Conservation (phyloP, 2,888 invertebrate species). For the Plagodis pulveraria region DNA sequence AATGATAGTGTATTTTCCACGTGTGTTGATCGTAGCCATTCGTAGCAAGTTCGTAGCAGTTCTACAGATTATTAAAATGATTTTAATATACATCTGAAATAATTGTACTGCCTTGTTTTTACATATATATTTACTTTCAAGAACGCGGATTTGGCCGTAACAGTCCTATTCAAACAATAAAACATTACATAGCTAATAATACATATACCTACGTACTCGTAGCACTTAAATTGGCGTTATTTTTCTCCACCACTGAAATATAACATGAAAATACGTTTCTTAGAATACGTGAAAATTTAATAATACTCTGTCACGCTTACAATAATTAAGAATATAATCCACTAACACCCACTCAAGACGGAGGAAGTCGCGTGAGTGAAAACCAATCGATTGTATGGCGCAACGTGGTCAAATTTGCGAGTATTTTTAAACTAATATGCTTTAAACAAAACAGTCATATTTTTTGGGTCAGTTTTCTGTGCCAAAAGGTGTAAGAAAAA, state of each 20-base stretch:
- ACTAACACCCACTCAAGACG: constrained; percentile 10
- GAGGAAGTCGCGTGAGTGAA: constrained; percentile 21
- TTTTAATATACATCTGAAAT: no score
- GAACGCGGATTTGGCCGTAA: no score
- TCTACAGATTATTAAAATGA: background rate
- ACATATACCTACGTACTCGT: no score
- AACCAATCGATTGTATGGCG: constrained; percentile 14
- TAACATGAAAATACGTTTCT: constrained; percentile 11
- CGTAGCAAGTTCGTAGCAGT: constrained; percentile 3
- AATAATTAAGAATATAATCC: constrained; percentile 20
- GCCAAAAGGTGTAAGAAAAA: no score
- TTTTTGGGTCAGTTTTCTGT: no score
- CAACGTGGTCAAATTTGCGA: constrained; percentile 14
- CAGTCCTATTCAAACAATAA: no score
- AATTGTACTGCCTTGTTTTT: no score
- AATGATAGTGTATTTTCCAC: no score
- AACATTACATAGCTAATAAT: no score
- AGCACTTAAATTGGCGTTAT: background rate
- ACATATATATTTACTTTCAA: no score
- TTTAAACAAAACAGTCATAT: no score
- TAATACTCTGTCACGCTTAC: constrained; percentile 22
- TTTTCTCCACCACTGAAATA: constrained; percentile 2
- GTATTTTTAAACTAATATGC: no score
- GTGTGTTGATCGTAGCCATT: constrained; percentile 1
- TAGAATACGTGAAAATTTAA: constrained; percentile 6